Evolutionary conservation across 1,140 invertebrate genomes (phyloP).

Genomic region (Neoseiulus cucumeris): DNA sequence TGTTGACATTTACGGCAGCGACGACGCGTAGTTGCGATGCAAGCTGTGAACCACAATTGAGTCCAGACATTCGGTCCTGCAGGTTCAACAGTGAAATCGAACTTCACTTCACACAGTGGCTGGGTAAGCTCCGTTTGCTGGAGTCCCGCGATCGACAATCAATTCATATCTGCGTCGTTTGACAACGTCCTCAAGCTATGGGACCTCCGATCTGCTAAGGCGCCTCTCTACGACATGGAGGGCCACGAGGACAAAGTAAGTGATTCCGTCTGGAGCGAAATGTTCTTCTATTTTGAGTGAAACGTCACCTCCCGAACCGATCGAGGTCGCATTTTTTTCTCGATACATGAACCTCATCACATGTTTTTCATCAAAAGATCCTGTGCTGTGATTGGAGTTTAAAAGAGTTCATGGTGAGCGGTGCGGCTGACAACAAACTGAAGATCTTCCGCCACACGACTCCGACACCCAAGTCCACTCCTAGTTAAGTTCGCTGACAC

Average conservation of each 20-base stretch:
- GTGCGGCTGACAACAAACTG: conserved; percentile 75
- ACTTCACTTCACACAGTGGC: conserved; percentile 67
- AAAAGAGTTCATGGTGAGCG: conserved; percentile 62
- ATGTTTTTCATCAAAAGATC: neutral
- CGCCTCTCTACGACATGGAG: conserved; percentile 71
- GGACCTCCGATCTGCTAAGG: conserved; percentile 79
- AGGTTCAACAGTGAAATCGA: conserved; percentile 60
- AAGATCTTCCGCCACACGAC: conserved; percentile 47
- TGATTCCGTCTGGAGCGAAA: neutral
- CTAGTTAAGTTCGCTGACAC: too few species aligned
- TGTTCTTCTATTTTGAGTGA: neutral
- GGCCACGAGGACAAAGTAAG: conserved; percentile 81
- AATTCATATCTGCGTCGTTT: conserved; percentile 81
- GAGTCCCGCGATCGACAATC: conserved; percentile 58
- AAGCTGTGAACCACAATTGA: too few species aligned
- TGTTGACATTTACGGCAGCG: too few species aligned
- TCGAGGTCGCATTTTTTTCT: neutral
- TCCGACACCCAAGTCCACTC: neutral
- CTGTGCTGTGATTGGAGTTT: conserved; percentile 83
- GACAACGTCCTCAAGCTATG: conserved; percentile 80
- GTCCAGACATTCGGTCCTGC: conserved; percentile 34
- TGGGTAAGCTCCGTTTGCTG: conserved; percentile 80
- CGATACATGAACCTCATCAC: neutral
- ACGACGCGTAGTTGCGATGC: too few species aligned
- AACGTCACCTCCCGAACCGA: neutral